Evolutionary conservation across 2,113 vertebrate genomes (phyloP).

Genomic region (Axis porcinus): DNA sequence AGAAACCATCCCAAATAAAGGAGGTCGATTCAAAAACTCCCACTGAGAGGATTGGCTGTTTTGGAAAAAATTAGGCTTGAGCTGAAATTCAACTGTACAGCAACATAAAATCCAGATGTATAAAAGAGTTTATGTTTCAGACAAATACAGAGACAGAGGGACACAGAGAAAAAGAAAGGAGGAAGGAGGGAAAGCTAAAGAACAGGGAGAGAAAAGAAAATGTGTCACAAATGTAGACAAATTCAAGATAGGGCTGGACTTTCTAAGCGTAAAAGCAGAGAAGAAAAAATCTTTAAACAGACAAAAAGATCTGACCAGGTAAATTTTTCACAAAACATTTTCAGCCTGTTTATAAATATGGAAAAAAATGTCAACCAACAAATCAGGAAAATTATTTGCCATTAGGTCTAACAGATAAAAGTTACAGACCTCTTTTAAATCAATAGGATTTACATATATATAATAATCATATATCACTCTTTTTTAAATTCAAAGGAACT

Average conservation of each 20-base stretch:
- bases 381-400: not conserved
- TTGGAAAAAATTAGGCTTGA: not conserved
- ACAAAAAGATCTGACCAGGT: not conserved
- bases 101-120: not conserved
- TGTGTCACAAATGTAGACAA: not conserved
- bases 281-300: not conserved
- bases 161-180: not conserved
- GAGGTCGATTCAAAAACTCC: not conserved
- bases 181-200: not conserved
- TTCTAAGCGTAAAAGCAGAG: not conserved
- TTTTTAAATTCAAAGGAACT: conserved; percentile 32
- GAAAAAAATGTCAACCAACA: not conserved
- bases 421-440: not conserved
- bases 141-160: not conserved
- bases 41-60: not conserved
- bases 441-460: not conserved
- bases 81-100: not conserved
- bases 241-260: not conserved
- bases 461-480: not conserved
- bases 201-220: not conserved
- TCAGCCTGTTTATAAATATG: not conserved
- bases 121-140: not conserved
- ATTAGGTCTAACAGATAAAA: not conserved
- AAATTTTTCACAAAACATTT: not conserved
- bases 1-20: not conserved